These are phyloP conservation scores for Ennomos quercinarius DNA, from an alignment of 2,888 invertebrate genomes.

Conservation along the genomic window DNA sequence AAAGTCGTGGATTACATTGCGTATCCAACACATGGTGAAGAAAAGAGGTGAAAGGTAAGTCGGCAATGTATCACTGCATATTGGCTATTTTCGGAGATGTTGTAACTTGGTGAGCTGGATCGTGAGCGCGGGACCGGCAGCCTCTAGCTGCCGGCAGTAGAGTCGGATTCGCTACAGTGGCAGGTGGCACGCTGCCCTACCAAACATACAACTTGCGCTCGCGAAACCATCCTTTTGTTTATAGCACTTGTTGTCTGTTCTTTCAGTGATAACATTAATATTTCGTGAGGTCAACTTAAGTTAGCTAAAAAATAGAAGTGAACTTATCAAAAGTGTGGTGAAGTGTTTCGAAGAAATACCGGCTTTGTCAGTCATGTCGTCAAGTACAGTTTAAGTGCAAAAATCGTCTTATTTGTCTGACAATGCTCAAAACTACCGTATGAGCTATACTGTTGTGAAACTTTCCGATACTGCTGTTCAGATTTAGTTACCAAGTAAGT, in stretches of 20 bases:
- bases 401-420: constrained; percentile 66
- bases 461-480: constrained; percentile 42
- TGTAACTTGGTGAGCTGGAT: constrained; percentile 57
- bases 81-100: background rate
- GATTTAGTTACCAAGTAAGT: constrained; percentile 55
- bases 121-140: constrained; percentile 68
- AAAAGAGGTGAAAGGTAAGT: constrained; percentile 2
- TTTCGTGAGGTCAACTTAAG: constrained; percentile 37
- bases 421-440: constrained; percentile 64
- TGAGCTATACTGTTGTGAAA: constrained; percentile 61
- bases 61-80: constrained; percentile 40
- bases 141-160: constrained; percentile 70
- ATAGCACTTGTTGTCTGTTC: constrained; percentile 71
- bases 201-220: constrained; percentile 66
- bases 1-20: constrained; percentile 50
- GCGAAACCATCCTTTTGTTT: constrained; percentile 76
- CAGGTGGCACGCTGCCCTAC: constrained; percentile 74
- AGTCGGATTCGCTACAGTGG: constrained; percentile 73
- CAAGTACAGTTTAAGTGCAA: constrained; percentile 78
- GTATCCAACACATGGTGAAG: constrained; percentile 2
- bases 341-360: constrained; percentile 73
- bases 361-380: constrained; percentile 68
- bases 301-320: constrained; percentile 47
- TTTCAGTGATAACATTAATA: constrained; percentile 47
- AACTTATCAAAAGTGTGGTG: constrained; percentile 67